Conservation (phyloP, 2,113 vertebrate species). For the Loxodonta africana region DNA sequence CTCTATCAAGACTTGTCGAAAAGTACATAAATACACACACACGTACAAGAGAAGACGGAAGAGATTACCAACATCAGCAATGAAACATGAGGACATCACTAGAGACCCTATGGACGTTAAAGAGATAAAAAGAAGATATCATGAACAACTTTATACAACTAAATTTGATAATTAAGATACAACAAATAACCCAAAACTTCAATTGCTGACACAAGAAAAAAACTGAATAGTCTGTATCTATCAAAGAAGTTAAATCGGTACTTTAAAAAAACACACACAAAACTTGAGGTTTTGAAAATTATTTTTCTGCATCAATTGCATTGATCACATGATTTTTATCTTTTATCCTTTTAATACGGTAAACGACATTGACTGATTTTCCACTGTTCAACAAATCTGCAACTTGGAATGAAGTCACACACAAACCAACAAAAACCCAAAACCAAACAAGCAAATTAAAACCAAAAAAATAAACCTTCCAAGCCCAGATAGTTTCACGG, state of each 20-base stretch:
- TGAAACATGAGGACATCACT: background rate
- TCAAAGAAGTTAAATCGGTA: constrained; percentile 40
- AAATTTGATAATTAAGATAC: constrained; percentile 46
- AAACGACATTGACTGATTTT: constrained; percentile 6
- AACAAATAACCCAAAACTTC: background rate
- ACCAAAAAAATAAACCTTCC: background rate
- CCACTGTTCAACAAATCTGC: background rate
- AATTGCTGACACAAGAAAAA: background rate
- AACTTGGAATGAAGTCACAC: constrained; percentile 46
- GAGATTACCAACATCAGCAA: background rate
- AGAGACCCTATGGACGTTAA: background rate
- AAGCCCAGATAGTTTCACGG: constrained; percentile 18
- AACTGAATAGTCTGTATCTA: background rate
- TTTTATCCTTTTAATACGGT: constrained; percentile 39
- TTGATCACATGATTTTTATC: background rate
- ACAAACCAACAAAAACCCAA: constrained; percentile 4
- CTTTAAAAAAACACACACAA: constrained; percentile 9
- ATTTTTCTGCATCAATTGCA: constrained; percentile 32
- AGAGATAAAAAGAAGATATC: background rate
- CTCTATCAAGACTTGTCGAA: constrained; percentile 18
- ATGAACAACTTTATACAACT: background rate
- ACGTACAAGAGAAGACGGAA: background rate
- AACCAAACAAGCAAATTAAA: background rate
- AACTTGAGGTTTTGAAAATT: constrained; percentile 15
- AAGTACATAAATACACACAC: background rate